These are phyloP conservation scores for Cheilosia impressa DNA, from an alignment of 2,888 invertebrate genomes.

Conservation along the genomic window DNA sequence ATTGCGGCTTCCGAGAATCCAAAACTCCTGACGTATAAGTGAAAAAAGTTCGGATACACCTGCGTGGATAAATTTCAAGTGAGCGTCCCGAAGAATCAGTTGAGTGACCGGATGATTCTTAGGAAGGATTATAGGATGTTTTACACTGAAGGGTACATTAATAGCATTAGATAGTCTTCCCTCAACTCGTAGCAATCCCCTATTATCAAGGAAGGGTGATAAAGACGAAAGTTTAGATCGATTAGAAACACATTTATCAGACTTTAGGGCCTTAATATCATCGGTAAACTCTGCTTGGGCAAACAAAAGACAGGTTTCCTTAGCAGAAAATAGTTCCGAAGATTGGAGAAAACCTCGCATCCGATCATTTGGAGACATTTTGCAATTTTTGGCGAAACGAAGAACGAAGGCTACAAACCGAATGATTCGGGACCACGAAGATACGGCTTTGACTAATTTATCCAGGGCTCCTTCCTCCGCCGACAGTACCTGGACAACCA, in stretches of 20 bases:
- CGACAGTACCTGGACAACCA: no score
- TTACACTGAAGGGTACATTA: background rate
- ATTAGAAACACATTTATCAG: no score
- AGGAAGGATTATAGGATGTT: constrained; percentile 3
- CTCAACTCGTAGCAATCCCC: no score
- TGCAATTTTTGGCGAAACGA: constrained; percentile 7
- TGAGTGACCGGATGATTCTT: background rate
- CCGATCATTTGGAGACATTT: background rate
- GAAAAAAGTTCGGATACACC: constrained; percentile 21
- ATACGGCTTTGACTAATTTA: background rate
- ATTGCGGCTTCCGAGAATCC: constrained; percentile 27
- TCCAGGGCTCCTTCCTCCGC: no score
- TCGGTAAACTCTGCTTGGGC: constrained; percentile 1
- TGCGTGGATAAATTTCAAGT: constrained; percentile 23
- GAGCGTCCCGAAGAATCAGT: background rate
- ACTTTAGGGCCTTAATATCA: no score
- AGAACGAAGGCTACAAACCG: background rate
- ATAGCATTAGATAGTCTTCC: no score
- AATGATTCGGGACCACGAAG: constrained; percentile 6
- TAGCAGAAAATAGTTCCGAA: constrained; percentile 3
- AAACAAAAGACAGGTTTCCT: constrained; percentile 3
- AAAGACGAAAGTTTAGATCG: no score
- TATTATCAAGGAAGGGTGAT: no score
- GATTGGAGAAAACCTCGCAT: background rate
- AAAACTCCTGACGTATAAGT: constrained; percentile 36